Evolutionary conservation across 2,113 vertebrate genomes (phyloP).

Genomic region (Vidua macroura): DNA sequence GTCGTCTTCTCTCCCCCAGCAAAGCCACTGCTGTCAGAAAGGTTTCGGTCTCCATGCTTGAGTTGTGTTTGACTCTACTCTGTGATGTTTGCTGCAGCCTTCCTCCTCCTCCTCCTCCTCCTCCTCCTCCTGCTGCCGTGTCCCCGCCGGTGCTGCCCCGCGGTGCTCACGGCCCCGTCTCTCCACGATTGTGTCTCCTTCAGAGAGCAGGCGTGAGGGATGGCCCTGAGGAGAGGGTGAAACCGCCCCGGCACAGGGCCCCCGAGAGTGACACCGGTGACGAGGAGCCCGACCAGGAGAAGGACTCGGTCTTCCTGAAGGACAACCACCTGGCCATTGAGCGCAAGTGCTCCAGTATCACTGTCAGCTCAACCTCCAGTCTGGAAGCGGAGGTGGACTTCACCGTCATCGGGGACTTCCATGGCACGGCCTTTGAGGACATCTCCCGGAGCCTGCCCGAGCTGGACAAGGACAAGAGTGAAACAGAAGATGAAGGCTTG

Average conservation of each 20-base stretch:
- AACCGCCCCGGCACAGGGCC: constrained; percentile 73
- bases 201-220: constrained; percentile 80
- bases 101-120: not conserved
- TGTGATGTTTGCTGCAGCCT: constrained; percentile 34
- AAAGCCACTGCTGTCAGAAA: constrained; percentile 40
- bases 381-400: constrained; percentile 95
- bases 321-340: constrained; percentile 91
- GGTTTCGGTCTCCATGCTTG: constrained; percentile 61
- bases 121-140: not conserved
- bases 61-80: constrained; percentile 66
- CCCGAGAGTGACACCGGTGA: constrained; percentile 77
- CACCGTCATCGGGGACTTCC: constrained; percentile 88
- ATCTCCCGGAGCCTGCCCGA: constrained; percentile 85
- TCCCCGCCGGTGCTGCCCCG: not conserved
- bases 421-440: constrained; percentile 83
- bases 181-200: constrained; percentile 69
- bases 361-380: constrained; percentile 93
- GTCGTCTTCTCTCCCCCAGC: not conserved
- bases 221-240: constrained; percentile 76
- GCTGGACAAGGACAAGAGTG: constrained; percentile 83
- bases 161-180: constrained; percentile 9
- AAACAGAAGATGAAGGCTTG: constrained; percentile 67
- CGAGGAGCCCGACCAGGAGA: constrained; percentile 89
- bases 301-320: constrained; percentile 82
- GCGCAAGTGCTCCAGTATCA: constrained; percentile 96